A percentile compares a stretch with the other conserved stretches of the same genome.
Conservation (phyloP, 2,888 invertebrate genomes). For the Maniola hyperantus region DNA sequence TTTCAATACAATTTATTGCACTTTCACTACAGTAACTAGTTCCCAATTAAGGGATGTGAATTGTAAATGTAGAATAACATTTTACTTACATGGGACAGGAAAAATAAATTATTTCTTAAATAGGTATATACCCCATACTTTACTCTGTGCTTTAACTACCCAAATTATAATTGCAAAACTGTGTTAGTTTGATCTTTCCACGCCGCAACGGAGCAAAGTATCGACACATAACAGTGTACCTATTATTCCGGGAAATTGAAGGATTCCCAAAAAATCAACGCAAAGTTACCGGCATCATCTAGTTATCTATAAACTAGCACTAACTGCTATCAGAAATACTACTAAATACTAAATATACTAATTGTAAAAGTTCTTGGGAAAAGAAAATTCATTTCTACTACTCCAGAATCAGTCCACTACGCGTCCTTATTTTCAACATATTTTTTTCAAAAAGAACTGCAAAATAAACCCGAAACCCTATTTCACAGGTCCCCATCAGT, state of each 20-base stretch:
- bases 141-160: too few species aligned
- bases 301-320: too few species aligned
- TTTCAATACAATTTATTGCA: conserved; percentile 34
- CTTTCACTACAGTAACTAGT: conserved; percentile 24
- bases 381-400: not conserved
- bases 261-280: too few species aligned
- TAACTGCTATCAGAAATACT: too few species aligned
- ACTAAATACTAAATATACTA: too few species aligned
- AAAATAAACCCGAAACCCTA: conserved; percentile 11
- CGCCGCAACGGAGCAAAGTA: too few species aligned
- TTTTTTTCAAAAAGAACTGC: not conserved
- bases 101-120: not conserved
- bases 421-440: not conserved
- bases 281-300: too few species aligned
- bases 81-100: not conserved
- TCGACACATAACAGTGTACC: too few species aligned
- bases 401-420: not conserved
- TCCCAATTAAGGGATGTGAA: conserved; percentile 18
- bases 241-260: too few species aligned
- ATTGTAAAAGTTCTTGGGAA: too few species aligned
- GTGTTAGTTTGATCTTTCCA: too few species aligned
- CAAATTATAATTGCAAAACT: too few species aligned
- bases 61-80: not conserved
- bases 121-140: not conserved
- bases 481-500: conserved; percentile 22